These are phyloP conservation scores for Drosophila miranda DNA, from an alignment of 1,140 invertebrate species.

Conservation along the genomic window DNA sequence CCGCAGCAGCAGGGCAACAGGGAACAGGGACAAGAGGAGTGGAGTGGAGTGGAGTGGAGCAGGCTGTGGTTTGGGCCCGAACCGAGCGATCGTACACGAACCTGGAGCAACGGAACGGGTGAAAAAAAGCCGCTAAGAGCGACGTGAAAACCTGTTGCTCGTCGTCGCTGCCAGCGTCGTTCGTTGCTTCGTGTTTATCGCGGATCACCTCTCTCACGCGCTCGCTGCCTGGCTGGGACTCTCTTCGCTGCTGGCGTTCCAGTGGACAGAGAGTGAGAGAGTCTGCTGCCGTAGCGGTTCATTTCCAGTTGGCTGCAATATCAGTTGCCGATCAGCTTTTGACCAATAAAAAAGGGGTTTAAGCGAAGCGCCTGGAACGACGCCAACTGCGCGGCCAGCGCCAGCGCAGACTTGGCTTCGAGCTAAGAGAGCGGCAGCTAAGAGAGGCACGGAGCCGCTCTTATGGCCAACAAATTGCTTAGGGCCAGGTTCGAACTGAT, in stretches of 20 bases:
- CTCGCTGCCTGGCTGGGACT: background rate
- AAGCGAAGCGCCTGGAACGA: conserved; percentile 60
- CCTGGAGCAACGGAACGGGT: conserved; percentile 55
- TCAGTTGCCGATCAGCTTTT: conserved; percentile 79
- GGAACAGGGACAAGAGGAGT: conserved; percentile 3
- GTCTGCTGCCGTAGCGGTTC: conserved; percentile 64
- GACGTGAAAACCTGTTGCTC: conserved; percentile 66
- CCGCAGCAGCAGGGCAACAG: conserved; percentile 1
- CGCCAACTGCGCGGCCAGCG: conserved; percentile 14
- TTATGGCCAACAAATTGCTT: conserved; percentile 35
- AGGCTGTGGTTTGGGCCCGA: conserved; percentile 1
- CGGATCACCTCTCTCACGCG: conserved; percentile 28
- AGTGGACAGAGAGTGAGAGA: conserved; percentile 35
- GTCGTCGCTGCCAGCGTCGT: conserved; percentile 72
- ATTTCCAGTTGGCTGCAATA: conserved; percentile 75
- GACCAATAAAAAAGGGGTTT: conserved; percentile 77
- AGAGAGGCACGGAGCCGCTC: conserved; percentile 28
- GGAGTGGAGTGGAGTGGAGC: background rate
- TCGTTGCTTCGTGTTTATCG: conserved; percentile 70
- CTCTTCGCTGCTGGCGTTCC: conserved; percentile 53
- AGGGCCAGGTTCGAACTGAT: conserved; percentile 63
- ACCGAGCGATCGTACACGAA: conserved; percentile 44
- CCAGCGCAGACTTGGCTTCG: background rate
- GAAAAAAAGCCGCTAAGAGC: conserved; percentile 71
- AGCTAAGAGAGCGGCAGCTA: conserved; percentile 49